phyloP scores from a whole-genome alignment of 1,140 invertebrate genomes.

The Drosophila auraria region DNA sequence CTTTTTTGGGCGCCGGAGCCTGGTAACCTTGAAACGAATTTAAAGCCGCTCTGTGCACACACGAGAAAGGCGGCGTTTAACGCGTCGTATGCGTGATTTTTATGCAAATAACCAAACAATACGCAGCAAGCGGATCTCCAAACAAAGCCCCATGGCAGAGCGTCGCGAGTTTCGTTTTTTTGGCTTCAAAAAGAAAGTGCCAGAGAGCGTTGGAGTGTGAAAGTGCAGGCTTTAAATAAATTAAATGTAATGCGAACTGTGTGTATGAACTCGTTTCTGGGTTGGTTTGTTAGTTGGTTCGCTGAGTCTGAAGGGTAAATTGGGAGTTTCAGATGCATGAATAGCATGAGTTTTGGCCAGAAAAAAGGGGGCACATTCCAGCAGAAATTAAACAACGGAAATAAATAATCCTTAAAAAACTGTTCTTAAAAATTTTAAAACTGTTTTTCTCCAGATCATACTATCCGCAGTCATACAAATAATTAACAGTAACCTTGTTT shows the following conservation, averaged over 20 bases:
- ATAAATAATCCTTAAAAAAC: no score
- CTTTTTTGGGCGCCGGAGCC: constrained; percentile 19
- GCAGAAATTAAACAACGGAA: no score
- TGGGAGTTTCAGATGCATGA: constrained; percentile 7
- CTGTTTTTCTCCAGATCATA: neutral
- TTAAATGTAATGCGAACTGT: constrained; percentile 62
- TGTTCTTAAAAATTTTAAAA: no score
- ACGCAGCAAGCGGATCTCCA: constrained; percentile 57
- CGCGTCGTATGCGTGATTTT: constrained; percentile 69
- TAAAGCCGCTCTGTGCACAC: constrained; percentile 50
- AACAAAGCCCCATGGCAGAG: constrained; percentile 55
- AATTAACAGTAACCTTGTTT: neutral
- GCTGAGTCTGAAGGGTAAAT: constrained; percentile 9
- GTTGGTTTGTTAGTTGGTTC: constrained; percentile 28
- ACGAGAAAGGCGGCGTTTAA: constrained; percentile 9
- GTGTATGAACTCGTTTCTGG: constrained; percentile 28
- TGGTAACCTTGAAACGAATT: constrained; percentile 65
- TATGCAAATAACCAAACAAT: constrained; percentile 75
- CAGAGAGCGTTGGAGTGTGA: constrained; percentile 57
- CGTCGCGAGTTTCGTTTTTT: constrained; percentile 28
- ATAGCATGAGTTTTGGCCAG: neutral
- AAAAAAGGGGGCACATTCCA: neutral
- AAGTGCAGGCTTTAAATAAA: constrained; percentile 78
- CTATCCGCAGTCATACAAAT: no score
- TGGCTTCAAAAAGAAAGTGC: constrained; percentile 17